Base-by-base conservation (phyloP, 2,797 vertebrate genomes). In the Myotis findleyi region DNA sequence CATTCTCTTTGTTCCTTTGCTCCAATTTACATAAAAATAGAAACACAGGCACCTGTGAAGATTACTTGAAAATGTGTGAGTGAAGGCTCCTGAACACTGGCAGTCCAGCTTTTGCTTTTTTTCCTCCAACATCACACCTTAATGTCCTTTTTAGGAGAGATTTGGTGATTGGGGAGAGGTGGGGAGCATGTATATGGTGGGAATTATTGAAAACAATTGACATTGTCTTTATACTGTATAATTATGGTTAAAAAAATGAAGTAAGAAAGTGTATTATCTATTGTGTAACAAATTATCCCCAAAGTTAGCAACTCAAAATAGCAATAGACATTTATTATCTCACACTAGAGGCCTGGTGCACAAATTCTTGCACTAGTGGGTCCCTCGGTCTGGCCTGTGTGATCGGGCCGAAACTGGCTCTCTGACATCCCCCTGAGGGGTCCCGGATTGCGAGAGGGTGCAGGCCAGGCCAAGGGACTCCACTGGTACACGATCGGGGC, bases 231-330 rank as follows among this genome's bases (percentile, higher is more conserved):
- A 36, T 51, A 33, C 27, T 69, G 18, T 41, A 12, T 64, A 93
- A 77, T 51, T 95, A 49, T 14, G n/a, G 49, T 33, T 25, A 82
- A 33, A 96, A 96, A 92, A 44, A 72, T 44, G 41, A 38, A 81
- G 62, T 62, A 49, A 89, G 25, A 71, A 76, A 21, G 12, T 64
- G 0, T 71, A 36, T 62, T 71, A 64, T 62, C 30, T 82, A 49
- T 79, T 80, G 20, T 69, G 38, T 75, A 80, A 88, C 73, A 84
- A 84, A 90, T 84, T 66, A 69, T 38, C 18, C 69, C 20, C 0
- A 77, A 92, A 69, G 12, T n/a, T 49, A 89, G 33, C 18, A 83
- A 30, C 41, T 94, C 75, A 57, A 81, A 82, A 75, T 72, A 82
- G 8, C 10, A 47, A 47, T 66, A 7, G 59, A 49, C 12, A 64